Evolutionary conservation across 2,113 vertebrate genomes (phyloP).

Genomic region (Crocuta crocuta): DNA sequence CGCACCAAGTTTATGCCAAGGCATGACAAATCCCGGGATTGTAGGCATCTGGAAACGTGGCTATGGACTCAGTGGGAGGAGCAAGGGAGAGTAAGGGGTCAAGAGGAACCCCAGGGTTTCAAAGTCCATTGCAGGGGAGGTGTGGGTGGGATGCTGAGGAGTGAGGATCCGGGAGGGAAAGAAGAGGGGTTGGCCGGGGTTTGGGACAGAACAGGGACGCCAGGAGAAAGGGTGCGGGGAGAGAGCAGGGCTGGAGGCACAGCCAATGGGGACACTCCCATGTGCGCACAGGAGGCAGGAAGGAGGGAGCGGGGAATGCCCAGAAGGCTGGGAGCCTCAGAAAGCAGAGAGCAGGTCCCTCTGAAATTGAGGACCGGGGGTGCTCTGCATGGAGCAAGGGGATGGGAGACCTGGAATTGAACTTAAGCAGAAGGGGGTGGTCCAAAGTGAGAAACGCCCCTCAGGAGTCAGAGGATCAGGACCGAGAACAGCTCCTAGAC

Average conservation of each 20-base stretch:
- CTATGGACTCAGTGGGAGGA: background rate
- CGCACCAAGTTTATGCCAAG: background rate
- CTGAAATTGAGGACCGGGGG: background rate
- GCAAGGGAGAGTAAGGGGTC: background rate
- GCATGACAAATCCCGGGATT: background rate
- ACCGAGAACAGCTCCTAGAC: background rate
- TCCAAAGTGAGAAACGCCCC: background rate
- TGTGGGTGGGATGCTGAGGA: background rate
- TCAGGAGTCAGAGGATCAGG: background rate
- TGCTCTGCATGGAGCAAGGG: background rate
- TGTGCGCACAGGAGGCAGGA: no score
- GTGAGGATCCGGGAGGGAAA: background rate
- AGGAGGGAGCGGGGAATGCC: background rate
- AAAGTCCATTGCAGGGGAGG: background rate
- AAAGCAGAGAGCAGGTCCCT: background rate
- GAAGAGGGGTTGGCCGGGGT: background rate
- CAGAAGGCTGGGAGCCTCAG: background rate
- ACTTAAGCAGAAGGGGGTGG: background rate
- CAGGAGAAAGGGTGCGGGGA: background rate
- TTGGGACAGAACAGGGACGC: background rate
- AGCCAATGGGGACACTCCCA: no score
- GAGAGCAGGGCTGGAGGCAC: background rate
- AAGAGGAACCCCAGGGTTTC: background rate
- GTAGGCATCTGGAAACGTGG: background rate
- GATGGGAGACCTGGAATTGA: background rate